Conservation (phyloP, 2,113 vertebrate species). For the Clarias macrocephalus region DNA sequence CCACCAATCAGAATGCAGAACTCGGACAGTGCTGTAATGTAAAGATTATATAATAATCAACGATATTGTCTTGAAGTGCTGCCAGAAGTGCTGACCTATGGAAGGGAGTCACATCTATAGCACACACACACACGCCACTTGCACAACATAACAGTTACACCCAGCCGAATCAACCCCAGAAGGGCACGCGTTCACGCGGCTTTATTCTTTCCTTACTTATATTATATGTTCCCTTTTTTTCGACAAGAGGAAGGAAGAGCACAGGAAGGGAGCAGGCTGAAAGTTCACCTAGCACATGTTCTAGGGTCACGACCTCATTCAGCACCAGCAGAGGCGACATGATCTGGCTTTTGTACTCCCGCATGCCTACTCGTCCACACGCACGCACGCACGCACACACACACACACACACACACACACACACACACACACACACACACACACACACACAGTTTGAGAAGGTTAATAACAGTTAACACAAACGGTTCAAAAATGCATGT, state of each 20-base stretch:
- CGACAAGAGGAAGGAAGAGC: slow-evolving; percentile 55
- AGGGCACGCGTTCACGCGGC: slow-evolving; percentile 31
- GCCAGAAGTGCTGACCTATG: not conserved
- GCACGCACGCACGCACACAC: slow-evolving; percentile 6
- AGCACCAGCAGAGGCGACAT: slow-evolving; percentile 58
- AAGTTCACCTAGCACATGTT: slow-evolving; percentile 76
- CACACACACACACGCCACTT: not conserved
- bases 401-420: slow-evolving; percentile 2
- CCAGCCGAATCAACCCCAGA: slow-evolving; percentile 35
- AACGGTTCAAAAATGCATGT: not conserved
- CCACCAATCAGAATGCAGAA: not conserved
- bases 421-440: not conserved
- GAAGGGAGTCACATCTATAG: slow-evolving; percentile 2
- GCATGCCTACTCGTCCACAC: not conserved
- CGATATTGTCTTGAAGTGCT: not conserved
- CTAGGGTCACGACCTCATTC: slow-evolving; percentile 61
- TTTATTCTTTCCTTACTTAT: slow-evolving; percentile 49
- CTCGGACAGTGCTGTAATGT: not conserved
- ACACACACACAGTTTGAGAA: not conserved
- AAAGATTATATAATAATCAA: not conserved
- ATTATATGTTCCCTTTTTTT: slow-evolving; percentile 26
- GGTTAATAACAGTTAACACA: not conserved
- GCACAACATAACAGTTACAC: slow-evolving; percentile 36
- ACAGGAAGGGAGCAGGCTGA: slow-evolving; percentile 67
- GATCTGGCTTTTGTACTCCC: slow-evolving; percentile 51